Evolutionary conservation across 2,888 invertebrate species (phyloP).

Genomic region (Eristalis pertinax): DNA sequence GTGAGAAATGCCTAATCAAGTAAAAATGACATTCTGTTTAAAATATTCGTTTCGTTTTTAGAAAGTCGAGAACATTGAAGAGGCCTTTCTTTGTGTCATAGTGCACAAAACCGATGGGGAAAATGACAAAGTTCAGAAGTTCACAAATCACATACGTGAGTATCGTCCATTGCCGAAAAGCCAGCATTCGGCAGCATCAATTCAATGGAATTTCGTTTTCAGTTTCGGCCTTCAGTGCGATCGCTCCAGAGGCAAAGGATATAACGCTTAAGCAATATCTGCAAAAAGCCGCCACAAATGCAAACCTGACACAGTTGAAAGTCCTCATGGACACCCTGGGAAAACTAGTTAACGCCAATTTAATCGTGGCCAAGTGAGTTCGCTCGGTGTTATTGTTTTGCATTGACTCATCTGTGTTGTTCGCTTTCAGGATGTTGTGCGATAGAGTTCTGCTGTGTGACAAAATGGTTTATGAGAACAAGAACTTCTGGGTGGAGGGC

Average conservation of each 20-base stretch:
- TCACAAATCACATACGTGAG: slow-evolving; percentile 86
- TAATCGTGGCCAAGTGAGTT: slow-evolving; percentile 88
- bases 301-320: slow-evolving; percentile 89
- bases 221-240: slow-evolving; percentile 85
- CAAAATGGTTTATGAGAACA: slow-evolving; percentile 89
- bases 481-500: slow-evolving; percentile 94
- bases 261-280: slow-evolving; percentile 89
- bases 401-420: background rate
- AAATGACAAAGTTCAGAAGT: slow-evolving; percentile 85
- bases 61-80: slow-evolving; percentile 92
- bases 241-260: slow-evolving; percentile 89
- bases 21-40: background rate
- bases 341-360: slow-evolving; percentile 87
- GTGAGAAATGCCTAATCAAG: slow-evolving; percentile 70
- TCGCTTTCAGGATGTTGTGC: slow-evolving; percentile 87
- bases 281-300: slow-evolving; percentile 87
- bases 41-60: slow-evolving; percentile 75
- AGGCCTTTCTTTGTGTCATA: slow-evolving; percentile 94
- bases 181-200: background rate
- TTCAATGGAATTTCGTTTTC: background rate
- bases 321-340: slow-evolving; percentile 89
- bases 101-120: slow-evolving; percentile 89
- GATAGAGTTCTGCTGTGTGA: slow-evolving; percentile 93
- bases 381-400: background rate
- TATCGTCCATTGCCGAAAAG: background rate